These are phyloP conservation scores for Orientallactaga sibirica DNA, from an alignment of 2,797 vertebrate species.

Conservation along the genomic window DNA sequence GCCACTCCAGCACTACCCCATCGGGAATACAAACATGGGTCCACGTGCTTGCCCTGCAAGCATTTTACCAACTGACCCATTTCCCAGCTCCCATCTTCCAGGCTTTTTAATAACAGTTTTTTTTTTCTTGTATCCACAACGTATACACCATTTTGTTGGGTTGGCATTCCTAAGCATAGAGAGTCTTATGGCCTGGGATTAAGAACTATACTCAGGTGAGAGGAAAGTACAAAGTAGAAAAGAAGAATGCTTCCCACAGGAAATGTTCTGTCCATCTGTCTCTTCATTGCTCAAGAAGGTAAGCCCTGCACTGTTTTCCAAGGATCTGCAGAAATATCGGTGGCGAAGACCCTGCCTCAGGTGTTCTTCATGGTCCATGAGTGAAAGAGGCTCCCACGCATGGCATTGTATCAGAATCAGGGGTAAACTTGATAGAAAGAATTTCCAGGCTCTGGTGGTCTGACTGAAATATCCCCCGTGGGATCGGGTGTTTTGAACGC, in stretches of 20 bases:
- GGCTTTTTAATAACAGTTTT: neutral
- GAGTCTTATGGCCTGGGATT: neutral
- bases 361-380: neutral
- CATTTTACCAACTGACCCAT: no score
- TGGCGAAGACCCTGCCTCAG: no score
- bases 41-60: no score
- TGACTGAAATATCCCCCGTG: no score
- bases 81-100: no score
- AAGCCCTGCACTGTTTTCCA: neutral
- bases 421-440: neutral
- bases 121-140: neutral
- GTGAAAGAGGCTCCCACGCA: neutral
- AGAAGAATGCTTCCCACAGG: neutral
- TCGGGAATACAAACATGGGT: no score
- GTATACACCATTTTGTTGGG: neutral
- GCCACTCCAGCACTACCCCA: no score
- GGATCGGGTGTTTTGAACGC: no score
- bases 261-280: neutral
- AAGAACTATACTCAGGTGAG: neutral
- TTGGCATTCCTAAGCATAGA: constrained; percentile 9
- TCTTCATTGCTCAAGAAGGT: neutral
- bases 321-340: fast-evolving
- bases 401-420: neutral
- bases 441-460: neutral
- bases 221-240: neutral